Evolutionary conservation across 2,797 vertebrate species (phyloP).

Genomic region (Rallus crepitans): DNA sequence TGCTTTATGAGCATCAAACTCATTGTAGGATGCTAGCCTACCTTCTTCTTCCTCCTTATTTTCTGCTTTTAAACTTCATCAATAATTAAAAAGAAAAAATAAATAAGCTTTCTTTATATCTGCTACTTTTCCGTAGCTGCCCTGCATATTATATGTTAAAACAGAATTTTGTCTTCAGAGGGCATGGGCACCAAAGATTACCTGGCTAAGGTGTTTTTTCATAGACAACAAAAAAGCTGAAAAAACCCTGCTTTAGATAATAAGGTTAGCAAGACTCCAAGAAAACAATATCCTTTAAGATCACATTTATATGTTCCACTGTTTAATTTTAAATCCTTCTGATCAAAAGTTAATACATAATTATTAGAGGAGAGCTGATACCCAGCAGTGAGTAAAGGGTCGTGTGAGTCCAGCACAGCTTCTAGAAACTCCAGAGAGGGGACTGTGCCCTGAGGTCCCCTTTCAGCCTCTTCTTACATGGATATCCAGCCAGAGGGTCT

Average conservation of each 20-base stretch:
- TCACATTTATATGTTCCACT: not conserved
- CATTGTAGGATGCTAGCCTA: not conserved
- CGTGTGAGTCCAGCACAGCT: not conserved
- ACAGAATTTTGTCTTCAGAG: not conserved
- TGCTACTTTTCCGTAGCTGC: not conserved
- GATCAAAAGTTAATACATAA: not conserved
- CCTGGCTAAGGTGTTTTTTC: not conserved
- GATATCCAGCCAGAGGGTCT: not conserved
- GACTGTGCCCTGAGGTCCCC: not conserved
- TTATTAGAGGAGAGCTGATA: not conserved
- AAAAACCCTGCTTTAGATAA: not conserved
- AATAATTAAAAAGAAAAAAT: not conserved
- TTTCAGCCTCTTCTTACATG: not conserved
- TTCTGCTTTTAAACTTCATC: not conserved
- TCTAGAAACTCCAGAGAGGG: not conserved
- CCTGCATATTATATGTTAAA: not conserved
- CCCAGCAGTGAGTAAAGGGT: not conserved
- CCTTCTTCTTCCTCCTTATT: not conserved
- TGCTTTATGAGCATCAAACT: not conserved
- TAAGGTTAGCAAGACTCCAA: not conserved
- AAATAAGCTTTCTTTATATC: not conserved
- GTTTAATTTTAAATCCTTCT: not conserved
- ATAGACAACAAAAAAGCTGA: not conserved
- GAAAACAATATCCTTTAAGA: not conserved
- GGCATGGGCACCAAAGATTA: accelerated